These are phyloP conservation scores for Phycodurus eques DNA, from an alignment of 2,113 vertebrate genomes.

Conservation along the genomic window DNA sequence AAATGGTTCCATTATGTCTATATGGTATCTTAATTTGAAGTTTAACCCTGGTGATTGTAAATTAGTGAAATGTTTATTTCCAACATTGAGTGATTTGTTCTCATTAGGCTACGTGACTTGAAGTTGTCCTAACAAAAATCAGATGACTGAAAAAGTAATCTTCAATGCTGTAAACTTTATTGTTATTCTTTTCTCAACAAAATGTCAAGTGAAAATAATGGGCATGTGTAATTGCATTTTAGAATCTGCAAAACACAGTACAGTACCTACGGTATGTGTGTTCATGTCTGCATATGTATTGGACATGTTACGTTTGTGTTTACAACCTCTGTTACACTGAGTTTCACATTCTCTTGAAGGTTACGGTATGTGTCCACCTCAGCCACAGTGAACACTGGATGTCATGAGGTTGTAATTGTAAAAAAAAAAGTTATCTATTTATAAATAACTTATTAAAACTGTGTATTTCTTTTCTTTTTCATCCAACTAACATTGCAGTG, in stretches of 20 bases:
- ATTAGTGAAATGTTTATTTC: background rate
- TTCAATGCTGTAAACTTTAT: conserved; percentile 1
- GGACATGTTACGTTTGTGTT: conserved; percentile 49
- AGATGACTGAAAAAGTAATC: conserved; percentile 10
- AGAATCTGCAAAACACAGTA: conserved; percentile 3
- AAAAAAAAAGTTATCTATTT: conserved; percentile 76
- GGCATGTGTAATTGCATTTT: background rate
- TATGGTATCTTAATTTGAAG: background rate
- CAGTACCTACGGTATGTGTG: conserved; percentile 8
- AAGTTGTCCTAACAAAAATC: background rate
- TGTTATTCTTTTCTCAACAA: background rate
- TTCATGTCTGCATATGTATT: conserved; percentile 1
- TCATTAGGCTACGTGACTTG: background rate
- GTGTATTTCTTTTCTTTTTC: background rate
- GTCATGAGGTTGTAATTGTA: conserved; percentile 58
- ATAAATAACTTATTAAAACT: conserved; percentile 12
- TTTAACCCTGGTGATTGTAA: background rate
- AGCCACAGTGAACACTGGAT: conserved; percentile 38
- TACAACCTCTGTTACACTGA: conserved; percentile 45
- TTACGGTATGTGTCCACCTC: conserved; percentile 24
- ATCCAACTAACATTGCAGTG: background rate
- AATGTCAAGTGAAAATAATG: background rate
- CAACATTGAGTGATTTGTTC: background rate
- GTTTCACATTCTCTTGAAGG: conserved; percentile 54
- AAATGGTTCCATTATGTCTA: background rate